These are phyloP conservation scores for Pollenia amentaria DNA, from an alignment of 2,888 invertebrate species.

Conservation along the genomic window DNA sequence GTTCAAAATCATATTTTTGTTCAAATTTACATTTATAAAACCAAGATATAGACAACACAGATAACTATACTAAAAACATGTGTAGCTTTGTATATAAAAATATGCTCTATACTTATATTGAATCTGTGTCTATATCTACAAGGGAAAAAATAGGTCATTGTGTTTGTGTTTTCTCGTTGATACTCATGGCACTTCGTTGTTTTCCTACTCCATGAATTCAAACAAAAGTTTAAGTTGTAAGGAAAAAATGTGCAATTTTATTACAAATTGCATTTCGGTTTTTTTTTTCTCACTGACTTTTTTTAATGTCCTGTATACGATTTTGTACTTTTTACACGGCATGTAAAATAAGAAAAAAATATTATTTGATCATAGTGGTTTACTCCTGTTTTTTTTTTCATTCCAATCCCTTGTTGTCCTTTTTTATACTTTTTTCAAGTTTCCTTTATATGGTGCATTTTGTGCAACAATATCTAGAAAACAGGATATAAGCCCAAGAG, in stretches of 20 bases:
- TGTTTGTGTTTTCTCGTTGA: not conserved
- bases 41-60: no score
- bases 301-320: conserved; percentile 27
- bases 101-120: not conserved
- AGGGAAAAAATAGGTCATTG: conserved; percentile 42
- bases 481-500: conserved; percentile 64
- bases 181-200: not conserved
- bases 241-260: conserved; percentile 39
- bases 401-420: conserved; percentile 35
- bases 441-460: conserved; percentile 37
- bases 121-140: not conserved
- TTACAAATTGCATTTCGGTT: conserved; percentile 56
- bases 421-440: conserved; percentile 13
- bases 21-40: no score
- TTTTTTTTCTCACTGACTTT: conserved; percentile 6
- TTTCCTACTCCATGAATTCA: conserved; percentile 12
- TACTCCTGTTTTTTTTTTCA: conserved; percentile 55
- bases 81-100: no score
- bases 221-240: conserved; percentile 26
- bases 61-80: no score
- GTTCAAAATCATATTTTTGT: conserved; percentile 1
- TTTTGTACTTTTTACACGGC: conserved; percentile 21
- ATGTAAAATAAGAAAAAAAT: conserved; percentile 1
- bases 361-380: conserved; percentile 47
- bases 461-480: conserved; percentile 41